Conservation (phyloP, 2,888 invertebrate species). For the Melipona beecheii region DNA sequence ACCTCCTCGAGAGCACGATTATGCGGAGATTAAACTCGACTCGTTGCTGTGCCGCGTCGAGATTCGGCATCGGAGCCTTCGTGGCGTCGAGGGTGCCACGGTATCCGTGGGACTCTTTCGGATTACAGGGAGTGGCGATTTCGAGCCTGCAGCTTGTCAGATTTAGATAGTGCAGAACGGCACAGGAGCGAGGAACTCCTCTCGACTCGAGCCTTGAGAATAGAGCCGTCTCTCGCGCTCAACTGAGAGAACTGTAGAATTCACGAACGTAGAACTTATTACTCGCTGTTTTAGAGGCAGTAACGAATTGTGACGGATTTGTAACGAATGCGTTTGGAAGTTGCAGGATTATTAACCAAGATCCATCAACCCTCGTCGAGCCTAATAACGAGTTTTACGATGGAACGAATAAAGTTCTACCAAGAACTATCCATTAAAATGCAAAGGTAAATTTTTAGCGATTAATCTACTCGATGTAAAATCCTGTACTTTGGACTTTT, state of each 20-base stretch:
- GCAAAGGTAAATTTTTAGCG: neutral
- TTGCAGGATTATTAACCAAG: too few relatives aligned
- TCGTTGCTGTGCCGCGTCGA: conserved; percentile 45
- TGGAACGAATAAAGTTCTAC: neutral
- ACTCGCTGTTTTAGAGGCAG: too few relatives aligned
- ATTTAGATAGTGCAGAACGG: neutral
- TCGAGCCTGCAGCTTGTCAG: too few relatives aligned
- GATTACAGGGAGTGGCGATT: neutral
- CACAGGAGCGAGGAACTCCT: too few relatives aligned
- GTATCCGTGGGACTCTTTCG: neutral
- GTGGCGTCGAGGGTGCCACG: conserved; percentile 25
- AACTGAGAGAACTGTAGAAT: neutral
- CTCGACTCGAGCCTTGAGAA: neutral
- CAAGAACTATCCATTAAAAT: too few relatives aligned
- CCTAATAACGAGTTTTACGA: neutral
- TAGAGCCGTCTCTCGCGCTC: neutral
- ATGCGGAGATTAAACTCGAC: conserved; percentile 61
- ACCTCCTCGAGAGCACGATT: conserved; percentile 53
- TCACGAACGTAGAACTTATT: too few relatives aligned
- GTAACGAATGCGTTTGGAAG: too few relatives aligned
- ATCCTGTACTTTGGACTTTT: too few relatives aligned
- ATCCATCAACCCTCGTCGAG: too few relatives aligned
- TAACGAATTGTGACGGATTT: too few relatives aligned
- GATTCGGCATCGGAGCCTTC: conserved; percentile 27
- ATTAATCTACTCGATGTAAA: too few relatives aligned